Base-by-base conservation (phyloP, 2,113 vertebrate species). In the Ranitomeya variabilis region DNA sequence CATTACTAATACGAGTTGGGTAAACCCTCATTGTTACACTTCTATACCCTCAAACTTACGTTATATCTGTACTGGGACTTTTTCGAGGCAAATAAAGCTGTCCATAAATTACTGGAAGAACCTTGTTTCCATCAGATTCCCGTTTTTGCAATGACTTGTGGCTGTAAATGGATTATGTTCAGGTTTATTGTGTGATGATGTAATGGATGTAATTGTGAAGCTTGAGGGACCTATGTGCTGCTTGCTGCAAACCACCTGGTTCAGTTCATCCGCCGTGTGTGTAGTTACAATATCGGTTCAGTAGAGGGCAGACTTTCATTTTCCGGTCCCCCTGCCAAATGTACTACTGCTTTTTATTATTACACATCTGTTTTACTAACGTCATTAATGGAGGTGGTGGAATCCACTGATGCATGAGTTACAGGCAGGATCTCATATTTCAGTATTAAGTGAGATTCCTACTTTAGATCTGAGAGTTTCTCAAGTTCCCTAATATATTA, bases 251-350 rank as follows among this genome's bases (percentile, higher is more conserved):
- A 52, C 45, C n/a, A 54, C 21, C 31, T 67, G 45, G 62, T 45
- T 18, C 80, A 12, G 37, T 18, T 54, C n/a, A 18, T 31, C 7
- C 55, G 45, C 37, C 55, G 21, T n/a, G 64, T 66, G 21, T 84
- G 31, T 71, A 84, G 18, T n/a, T 84, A 19, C 21, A 15, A 19
- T 16, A 54, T 37, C 13, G 13, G 8, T 7, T n/a, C 85, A 87
- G 45, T 62, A 87, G 85, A 57, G 60, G 85, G 62, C 85, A 69
- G 60, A 16, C 64, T 78, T 51, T n/a, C 73, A 74, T 31, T 12
- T 45, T 10, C 1, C 26, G 21, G 8, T 23, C 71, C 62, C 14
- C 3, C 31, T 67, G 18, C 37, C 80, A 83, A 16, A 7, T 52
- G 6, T 18, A 16, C 12, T 26, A 31, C 14, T 7, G n/a, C 6